phyloP scores from a whole-genome alignment of 2,797 vertebrate genomes.

The Anguilla marmorata region DNA sequence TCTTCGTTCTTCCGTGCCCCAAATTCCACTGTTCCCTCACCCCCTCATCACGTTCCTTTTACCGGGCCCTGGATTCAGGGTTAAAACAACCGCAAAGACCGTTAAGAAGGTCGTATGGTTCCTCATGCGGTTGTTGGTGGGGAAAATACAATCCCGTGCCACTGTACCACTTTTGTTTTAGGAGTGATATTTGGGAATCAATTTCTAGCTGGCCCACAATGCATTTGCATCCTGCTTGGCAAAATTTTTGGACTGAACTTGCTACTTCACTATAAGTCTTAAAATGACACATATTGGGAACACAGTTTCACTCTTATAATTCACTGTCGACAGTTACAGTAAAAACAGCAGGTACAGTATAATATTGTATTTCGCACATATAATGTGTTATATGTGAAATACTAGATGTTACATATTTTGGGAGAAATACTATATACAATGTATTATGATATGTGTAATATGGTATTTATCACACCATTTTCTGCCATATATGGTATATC shows the following conservation, averaged over 20 bases:
- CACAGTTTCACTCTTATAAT: background rate
- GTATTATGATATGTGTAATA: too few species aligned
- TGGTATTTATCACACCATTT: too few species aligned
- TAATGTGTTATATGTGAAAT: too few species aligned
- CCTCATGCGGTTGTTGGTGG: background rate
- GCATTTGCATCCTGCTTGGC: too few species aligned
- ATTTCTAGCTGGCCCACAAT: too few species aligned
- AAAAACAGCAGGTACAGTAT: background rate
- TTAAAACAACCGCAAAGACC: background rate
- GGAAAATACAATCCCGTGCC: background rate
- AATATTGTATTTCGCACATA: too few species aligned
- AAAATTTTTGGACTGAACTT: too few species aligned
- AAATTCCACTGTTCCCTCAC: background rate
- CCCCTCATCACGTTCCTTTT: background rate
- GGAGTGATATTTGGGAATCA: too few species aligned
- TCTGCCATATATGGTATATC: background rate
- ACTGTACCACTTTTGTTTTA: background rate
- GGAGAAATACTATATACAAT: too few species aligned
- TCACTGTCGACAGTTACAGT: background rate
- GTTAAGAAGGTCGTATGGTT: background rate
- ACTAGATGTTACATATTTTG: too few species aligned
- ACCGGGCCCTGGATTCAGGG: background rate
- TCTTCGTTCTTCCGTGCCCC: background rate
- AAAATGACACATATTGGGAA: background rate
- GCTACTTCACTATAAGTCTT: background rate